phyloP scores from a whole-genome alignment of 2,797 vertebrate genomes.

The Chelidonichthys spinosus region DNA sequence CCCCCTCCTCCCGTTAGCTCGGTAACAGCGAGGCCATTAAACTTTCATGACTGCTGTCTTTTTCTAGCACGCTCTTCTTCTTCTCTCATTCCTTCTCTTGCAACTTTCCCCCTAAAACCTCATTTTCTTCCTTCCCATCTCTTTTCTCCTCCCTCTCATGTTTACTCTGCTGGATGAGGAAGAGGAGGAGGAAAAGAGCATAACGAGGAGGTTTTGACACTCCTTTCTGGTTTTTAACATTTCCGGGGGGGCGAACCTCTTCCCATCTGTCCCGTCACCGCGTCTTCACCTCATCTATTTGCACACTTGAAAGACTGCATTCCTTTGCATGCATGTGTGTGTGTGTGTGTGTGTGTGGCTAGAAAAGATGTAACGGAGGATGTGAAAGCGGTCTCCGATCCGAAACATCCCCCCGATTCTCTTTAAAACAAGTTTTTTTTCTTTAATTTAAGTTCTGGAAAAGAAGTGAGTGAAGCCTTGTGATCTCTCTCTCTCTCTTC shows the following conservation, averaged over 20 bases:
- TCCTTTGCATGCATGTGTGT: constrained; percentile 5
- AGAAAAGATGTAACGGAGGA: constrained; percentile 21
- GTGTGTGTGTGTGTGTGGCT: neutral
- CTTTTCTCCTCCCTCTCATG: constrained; percentile 10
- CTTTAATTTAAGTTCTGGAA: constrained; percentile 17
- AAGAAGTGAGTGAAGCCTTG: constrained; percentile 10
- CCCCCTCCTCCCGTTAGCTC: constrained; percentile 57
- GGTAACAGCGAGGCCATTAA: constrained; percentile 71
- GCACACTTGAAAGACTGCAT: constrained; percentile 46
- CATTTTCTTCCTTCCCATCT: too few species aligned
- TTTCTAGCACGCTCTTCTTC: constrained; percentile 45
- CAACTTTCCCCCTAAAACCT: too few species aligned
- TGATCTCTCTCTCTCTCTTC: constrained; percentile 28
- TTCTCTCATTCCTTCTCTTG: neutral
- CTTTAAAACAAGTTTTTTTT: constrained; percentile 29
- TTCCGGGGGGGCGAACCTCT: constrained; percentile 57
- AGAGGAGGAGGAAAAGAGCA: constrained; percentile 53
- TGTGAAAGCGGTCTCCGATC: constrained; percentile 26
- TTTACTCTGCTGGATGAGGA: constrained; percentile 56
- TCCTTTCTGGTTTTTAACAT: constrained; percentile 69
- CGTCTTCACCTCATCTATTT: constrained; percentile 62
- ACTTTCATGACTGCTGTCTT: constrained; percentile 69
- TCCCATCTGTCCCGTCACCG: constrained; percentile 66
- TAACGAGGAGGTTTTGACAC: constrained; percentile 74
- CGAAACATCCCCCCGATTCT: constrained; percentile 27